Evolutionary conservation across 2,888 invertebrate genomes (phyloP).

Genomic region (Thymelicus sylvestris): DNA sequence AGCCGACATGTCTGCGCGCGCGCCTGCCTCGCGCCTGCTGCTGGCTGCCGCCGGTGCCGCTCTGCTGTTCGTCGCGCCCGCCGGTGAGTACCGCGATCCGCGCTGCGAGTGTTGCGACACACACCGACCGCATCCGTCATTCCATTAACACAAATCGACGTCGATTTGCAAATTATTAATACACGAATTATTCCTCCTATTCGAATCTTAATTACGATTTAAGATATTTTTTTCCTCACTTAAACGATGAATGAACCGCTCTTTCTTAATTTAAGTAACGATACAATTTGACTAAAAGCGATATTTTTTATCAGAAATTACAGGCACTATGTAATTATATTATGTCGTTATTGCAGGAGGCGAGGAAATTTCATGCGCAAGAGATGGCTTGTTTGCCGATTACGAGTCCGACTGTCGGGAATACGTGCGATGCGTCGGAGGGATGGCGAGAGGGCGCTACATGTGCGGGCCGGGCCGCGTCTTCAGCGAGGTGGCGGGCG

Average conservation of each 20-base stretch:
- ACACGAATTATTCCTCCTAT: background rate
- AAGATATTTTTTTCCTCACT: background rate
- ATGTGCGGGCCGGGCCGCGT: conserved; percentile 68
- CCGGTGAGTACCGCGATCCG: conserved; percentile 59
- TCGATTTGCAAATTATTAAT: background rate
- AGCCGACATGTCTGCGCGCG: conserved; percentile 76
- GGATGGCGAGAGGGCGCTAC: conserved; percentile 62
- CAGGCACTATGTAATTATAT: background rate
- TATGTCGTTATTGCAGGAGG: conserved; percentile 55
- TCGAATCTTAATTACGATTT: background rate
- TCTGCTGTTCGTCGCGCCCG: conserved; percentile 47
- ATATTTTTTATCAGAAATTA: background rate
- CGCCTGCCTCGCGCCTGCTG: conserved; percentile 57
- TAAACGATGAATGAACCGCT: background rate
- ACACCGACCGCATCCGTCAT: background rate
- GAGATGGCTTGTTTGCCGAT: conserved; percentile 76
- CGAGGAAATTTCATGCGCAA: conserved; percentile 59
- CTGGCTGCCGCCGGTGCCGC: conserved; percentile 37
- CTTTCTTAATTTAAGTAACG: background rate
- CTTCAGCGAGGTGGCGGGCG: conserved; percentile 72
- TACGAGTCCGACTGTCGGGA: conserved; percentile 74
- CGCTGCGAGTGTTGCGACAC: background rate
- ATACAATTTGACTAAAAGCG: background rate
- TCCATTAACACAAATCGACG: conserved; percentile 1
- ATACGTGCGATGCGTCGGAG: conserved; percentile 72